A percentile compares a stretch with the other conserved stretches of the same genome.
Evolutionary conservation across 2,113 vertebrate genomes (phyloP).

Genomic region (Vanacampus margaritifer): DNA sequence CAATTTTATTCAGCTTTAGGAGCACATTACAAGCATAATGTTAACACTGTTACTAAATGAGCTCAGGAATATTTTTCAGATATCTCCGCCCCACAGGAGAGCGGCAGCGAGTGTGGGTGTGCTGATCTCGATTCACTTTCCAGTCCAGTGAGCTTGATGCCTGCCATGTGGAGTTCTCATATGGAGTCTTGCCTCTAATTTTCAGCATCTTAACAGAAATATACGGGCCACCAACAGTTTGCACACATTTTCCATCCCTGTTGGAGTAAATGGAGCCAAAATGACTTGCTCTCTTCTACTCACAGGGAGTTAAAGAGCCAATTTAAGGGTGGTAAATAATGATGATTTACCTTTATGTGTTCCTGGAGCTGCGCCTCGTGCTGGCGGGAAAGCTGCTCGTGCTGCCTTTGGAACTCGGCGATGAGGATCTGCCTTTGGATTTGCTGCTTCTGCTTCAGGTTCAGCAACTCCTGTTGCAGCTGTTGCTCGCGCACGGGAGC

Average conservation of each 20-base stretch:
- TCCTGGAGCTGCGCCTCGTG: conserved; percentile 96
- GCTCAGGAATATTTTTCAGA: conserved; percentile 38
- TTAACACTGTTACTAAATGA: background rate
- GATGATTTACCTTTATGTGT: conserved; percentile 83
- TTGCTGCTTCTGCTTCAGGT: conserved; percentile 97
- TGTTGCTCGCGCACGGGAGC: conserved; percentile 83
- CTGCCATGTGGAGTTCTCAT: background rate
- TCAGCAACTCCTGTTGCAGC: conserved; percentile 94
- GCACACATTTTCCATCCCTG: conserved; percentile 14
- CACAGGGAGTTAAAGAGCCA: conserved; percentile 22
- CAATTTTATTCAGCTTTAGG: conserved; percentile 11
- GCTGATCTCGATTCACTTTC: conserved; percentile 41
- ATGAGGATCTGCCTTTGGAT: conserved; percentile 97
- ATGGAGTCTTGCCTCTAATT: background rate
- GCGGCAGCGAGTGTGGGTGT: conserved; percentile 21
- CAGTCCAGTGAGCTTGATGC: conserved; percentile 27
- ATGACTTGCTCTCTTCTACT: conserved; percentile 17
- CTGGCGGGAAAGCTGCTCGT: conserved; percentile 96
- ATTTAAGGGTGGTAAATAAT: background rate
- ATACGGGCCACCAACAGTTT: conserved; percentile 9
- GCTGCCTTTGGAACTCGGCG: conserved; percentile 94
- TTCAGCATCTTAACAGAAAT: background rate
- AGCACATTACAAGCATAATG: conserved; percentile 2
- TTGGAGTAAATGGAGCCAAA: conserved; percentile 28
- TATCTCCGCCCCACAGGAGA: conserved; percentile 34